A percentile compares a stretch with the other conserved stretches of the same genome.
Evolutionary conservation across 2,888 invertebrate genomes (phyloP).

Genomic region (Drosophila mimica): DNA sequence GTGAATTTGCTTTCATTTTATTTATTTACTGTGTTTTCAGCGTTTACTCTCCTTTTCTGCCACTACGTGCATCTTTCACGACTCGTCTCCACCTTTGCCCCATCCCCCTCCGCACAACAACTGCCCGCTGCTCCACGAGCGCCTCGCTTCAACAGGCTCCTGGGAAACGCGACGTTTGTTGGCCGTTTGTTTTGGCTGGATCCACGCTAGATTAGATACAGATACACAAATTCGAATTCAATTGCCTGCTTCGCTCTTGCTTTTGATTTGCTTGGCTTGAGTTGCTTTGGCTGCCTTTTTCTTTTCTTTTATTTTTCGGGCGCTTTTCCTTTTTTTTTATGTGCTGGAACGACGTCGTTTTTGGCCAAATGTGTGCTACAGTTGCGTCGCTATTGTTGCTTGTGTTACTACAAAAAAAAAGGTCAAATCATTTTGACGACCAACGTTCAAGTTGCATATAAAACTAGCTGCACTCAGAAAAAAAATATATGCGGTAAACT

Average conservation of each 20-base stretch:
- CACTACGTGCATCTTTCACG: conserved; percentile 56
- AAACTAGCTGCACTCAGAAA: conserved; percentile 16
- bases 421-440: conserved; percentile 63
- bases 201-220: conserved; percentile 77
- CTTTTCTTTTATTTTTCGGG: not conserved
- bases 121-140: not conserved
- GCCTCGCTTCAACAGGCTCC: conserved; percentile 6
- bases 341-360: conserved; percentile 25
- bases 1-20: conserved; percentile 28
- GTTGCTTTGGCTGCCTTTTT: conserved; percentile 15
- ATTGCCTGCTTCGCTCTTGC: conserved; percentile 51
- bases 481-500: not conserved
- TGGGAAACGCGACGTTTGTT: conserved; percentile 40
- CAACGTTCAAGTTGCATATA: conserved; percentile 9
- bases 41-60: conserved; percentile 76
- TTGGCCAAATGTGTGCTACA: conserved; percentile 46
- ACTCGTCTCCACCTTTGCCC: not conserved
- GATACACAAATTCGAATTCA: conserved; percentile 71
- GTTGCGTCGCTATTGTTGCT: conserved; percentile 27
- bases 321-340: conserved; percentile 20
- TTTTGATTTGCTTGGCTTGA: conserved; percentile 17
- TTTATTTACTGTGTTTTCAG: conserved; percentile 70
- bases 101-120: no score
- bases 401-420: conserved; percentile 38
- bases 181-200: conserved; percentile 54